Conservation (phyloP, 2,888 invertebrate species). For the Drosophila tripunctata region DNA sequence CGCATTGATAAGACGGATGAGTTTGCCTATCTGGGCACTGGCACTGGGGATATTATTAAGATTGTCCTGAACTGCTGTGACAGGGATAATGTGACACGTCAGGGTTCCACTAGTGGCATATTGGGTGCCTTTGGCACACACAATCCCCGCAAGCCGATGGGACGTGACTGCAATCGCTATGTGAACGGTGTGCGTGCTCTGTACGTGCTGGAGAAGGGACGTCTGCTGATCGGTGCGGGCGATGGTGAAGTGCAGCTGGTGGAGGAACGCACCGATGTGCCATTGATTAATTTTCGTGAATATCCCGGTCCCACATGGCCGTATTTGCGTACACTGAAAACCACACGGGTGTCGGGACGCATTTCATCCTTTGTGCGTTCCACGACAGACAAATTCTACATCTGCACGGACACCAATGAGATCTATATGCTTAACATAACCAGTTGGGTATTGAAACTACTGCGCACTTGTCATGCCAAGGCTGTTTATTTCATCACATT, state of each 20-base stretch:
- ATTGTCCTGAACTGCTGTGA: constrained; percentile 84
- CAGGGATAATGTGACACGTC: constrained; percentile 62
- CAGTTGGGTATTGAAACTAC: constrained; percentile 88
- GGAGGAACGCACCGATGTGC: constrained; percentile 85
- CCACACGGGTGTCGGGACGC: constrained; percentile 87
- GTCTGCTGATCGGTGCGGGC: constrained; percentile 92
- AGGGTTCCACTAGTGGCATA: constrained; percentile 83
- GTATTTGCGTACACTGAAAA: constrained; percentile 86
- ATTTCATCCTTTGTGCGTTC: constrained; percentile 91
- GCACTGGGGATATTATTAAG: constrained; percentile 87
- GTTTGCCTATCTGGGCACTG: constrained; percentile 93
- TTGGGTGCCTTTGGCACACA: constrained; percentile 85
- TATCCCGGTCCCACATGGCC: constrained; percentile 86
- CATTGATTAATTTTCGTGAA: constrained; percentile 73
- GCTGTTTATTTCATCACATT: constrained; percentile 93
- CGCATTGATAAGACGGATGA: constrained; percentile 89
- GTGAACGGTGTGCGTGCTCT: constrained; percentile 87
- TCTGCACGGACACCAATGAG: constrained; percentile 91
- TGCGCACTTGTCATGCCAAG: constrained; percentile 92
- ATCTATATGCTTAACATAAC: constrained; percentile 90
- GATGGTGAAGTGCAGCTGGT: constrained; percentile 92
- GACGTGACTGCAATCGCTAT: constrained; percentile 84
- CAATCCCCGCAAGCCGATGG: constrained; percentile 81
- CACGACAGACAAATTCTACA: constrained; percentile 87
- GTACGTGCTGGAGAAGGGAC: constrained; percentile 86